Evolutionary conservation across 1,140 invertebrate genomes (phyloP), one percentile per base, ranked within the genome.

Genomic region (Ctenoplectra terminalis): DNA sequence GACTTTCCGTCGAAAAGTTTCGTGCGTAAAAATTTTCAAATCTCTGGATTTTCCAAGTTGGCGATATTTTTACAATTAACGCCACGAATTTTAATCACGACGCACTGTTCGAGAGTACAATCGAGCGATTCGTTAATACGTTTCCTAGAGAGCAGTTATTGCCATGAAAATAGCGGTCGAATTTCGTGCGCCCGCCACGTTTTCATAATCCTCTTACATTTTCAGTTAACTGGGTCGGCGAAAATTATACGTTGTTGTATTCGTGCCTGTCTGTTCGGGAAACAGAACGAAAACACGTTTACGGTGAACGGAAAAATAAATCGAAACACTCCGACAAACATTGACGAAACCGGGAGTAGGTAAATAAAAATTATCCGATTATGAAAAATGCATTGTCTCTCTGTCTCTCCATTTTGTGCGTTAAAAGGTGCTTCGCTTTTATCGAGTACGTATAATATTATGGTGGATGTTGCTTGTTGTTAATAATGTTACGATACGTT

Each of bases 121-220:
- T 26, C 40, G 23, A 37, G n/a, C 58, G 56, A 72, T 73, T 34
- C 66, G 26, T 46, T 63, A 34, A 48, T 63, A 40, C 34, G 20
- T 60, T 72, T 61, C 1, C 46, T n/a, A 0, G 66, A 7, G 13
- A 58, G 29, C 11, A 23, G 26, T 29, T n/a, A 37, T 26, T 20
- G 31, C 8, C 60, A 3, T 8, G 70, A 37, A 79, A 63, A 63
- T 80, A 50, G 37, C 48, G 29, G 29, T 46, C 40, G 23, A 71
- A 80, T 46, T 74, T 80, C 46, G 29, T 23, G 29, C 37, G n/a
- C 37, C 15, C 50, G 31, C 43, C 70, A 64, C 60, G 61, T 78
- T 85, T 82, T 86, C 85, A 86, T 86, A 86, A 86, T 86, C 85
- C 85, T 86, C 85, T 86, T 86, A 86, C 84, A 85, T 86, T 86